Base-by-base conservation (phyloP, 1,140 invertebrate species). In the Pristionchus pacificus region DNA sequence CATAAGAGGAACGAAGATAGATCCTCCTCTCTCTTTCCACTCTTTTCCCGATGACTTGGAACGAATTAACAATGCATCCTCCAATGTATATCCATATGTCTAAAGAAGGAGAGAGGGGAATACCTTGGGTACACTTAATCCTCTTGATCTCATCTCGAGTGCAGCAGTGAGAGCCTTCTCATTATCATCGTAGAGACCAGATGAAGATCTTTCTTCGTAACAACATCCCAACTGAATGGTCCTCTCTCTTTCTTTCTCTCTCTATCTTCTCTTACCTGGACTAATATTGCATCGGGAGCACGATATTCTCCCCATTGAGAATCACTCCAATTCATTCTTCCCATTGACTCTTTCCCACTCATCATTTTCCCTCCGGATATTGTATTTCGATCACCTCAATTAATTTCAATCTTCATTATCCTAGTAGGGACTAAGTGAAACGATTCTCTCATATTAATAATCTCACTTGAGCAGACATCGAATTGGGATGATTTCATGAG, bases 101-200 rank as follows among this genome's bases (percentile, higher is more conserved):
- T 49, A 49, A 6, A 6, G 38, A n/a, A n/a, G n/a, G n/a, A n/a
- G n/a, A n/a, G n/a, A n/a, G n/a, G n/a, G n/a, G n/a, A n/a, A n/a
- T 49, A 49, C 38, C 38, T 49, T 6, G 19, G 38, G 38, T 49
- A 49, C 38, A 49, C 6, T 19, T 10, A 63, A 24, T 61, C 59
- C 59, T 49, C 70, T 49, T 49, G 30, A 38, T 64, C 33, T 32
- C 62, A 32, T 24, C 28, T 71, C 58, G 1, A 84, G 31, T 19
- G 81, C 67, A 29, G 61, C 72, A 10, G 77, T 59, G 13, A 83
- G 49, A n/a, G 82, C 62, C 13, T 38, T 32, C 14, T 70, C 67
- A 66, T 83, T 83, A 62, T 83, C 81, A 15, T 80, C 72, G 38
- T 81, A 83, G 2, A 84, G 33, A 72, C 81, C 73, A 15, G 74